Percentiles rank a stretch among this genome's conserved stretches.
Conservation (phyloP, 2,113 vertebrate species). For the Crotalus helleri region DNA sequence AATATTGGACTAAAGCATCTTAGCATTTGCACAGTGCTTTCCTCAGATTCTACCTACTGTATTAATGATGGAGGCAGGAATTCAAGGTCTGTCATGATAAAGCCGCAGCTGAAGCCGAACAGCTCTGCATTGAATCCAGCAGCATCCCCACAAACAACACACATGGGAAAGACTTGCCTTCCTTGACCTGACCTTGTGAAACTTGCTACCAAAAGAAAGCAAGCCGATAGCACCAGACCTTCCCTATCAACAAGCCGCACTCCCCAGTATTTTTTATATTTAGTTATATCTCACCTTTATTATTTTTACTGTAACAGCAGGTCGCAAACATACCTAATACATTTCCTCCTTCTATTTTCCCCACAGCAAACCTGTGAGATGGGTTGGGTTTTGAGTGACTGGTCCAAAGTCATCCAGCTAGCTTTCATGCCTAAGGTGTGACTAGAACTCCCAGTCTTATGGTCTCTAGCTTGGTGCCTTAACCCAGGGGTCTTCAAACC, state of each 20-base stretch:
- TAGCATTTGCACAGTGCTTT: background rate
- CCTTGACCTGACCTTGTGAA: background rate
- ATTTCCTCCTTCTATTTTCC: background rate
- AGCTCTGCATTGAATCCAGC: background rate
- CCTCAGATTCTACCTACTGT: background rate
- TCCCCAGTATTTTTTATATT: background rate
- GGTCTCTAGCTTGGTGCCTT: background rate
- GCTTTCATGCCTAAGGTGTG: background rate
- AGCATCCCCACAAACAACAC: background rate
- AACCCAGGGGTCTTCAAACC: background rate
- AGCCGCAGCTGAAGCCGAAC: background rate
- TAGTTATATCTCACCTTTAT: background rate
- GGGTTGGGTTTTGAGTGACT: background rate
- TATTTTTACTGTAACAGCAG: background rate
- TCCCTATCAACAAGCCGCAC: background rate
- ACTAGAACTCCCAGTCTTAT: background rate
- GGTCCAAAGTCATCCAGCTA: background rate
- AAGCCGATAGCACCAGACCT: background rate
- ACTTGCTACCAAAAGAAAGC: background rate
- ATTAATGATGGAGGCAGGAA: background rate
- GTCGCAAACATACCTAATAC: background rate
- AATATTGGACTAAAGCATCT: background rate
- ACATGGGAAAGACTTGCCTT: background rate
- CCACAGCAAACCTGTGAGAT: background rate
- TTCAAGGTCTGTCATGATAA: background rate